Base-by-base conservation (phyloP, 2,888 invertebrate genomes). In the Apantesis nais region DNA sequence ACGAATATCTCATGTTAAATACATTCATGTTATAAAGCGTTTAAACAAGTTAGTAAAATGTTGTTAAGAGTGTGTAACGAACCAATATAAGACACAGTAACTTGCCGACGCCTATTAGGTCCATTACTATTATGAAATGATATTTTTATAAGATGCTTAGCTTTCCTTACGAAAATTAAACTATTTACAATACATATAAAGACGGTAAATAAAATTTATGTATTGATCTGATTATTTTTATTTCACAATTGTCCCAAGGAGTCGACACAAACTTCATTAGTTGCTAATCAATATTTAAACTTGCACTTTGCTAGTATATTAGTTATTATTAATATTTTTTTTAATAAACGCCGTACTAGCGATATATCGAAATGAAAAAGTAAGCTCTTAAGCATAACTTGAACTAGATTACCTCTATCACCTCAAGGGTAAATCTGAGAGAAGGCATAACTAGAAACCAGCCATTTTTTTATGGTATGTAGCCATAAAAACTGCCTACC, bases 101-200 rank as follows among this genome's bases (percentile, higher is more conserved):
- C 87, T 90, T 89, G 90, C 91, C 87, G 88, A 88, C 79, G 89
- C 87, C 89, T 88, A 83, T 88, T 89, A 88, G 88, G 91, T 92
- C 90, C 92, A 90, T 88, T 85, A 86, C 88, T 88, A 87, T 86
- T 88, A 87, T 88, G 87, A 90, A 90, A 89, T 84, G 81, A 92
- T 95, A 95, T 95, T 95, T 94, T 95, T 94, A 88, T 95, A 94
- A 93, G 89, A 93, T 90, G 95, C 95, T 94, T 94, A 94, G 95
- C 95, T 94, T 94, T 92, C 92, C 89, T 90, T 92, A 90, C 89
- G 90, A 86, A 90, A 90, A 91, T 92, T 91, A 85, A 89, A 92
- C 92, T 95, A 94, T 94, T 94, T 95, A 94, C 94, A 94, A 88
- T 88, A 87, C 88, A 85, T 89, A 85, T 87, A 84, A 90, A 88